Conservation (phyloP, 2,888 invertebrate genomes). For the Sinohyriopsis cumingii region DNA sequence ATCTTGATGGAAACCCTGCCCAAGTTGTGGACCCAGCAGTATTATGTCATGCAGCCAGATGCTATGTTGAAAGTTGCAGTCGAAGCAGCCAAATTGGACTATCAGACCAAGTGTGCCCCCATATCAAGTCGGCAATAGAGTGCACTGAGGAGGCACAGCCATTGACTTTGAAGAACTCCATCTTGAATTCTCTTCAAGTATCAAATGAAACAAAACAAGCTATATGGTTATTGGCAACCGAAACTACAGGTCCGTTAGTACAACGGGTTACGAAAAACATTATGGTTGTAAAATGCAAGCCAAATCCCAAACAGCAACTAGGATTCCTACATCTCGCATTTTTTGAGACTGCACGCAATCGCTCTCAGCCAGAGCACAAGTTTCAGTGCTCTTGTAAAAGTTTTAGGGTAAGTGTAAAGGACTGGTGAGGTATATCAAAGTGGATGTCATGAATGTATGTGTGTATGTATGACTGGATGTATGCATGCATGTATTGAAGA, state of each 20-base stretch:
- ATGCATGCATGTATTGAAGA: neutral
- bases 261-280: conserved; percentile 82
- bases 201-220: conserved; percentile 77
- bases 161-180: conserved; percentile 78
- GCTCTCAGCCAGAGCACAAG: conserved; percentile 73
- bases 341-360: conserved; percentile 69
- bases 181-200: conserved; percentile 77
- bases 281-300: conserved; percentile 82
- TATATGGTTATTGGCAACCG: conserved; percentile 77
- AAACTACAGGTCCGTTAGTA: conserved; percentile 78
- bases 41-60: conserved; percentile 67
- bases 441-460: conserved; percentile 14
- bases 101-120: conserved; percentile 74
- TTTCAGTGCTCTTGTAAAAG: conserved; percentile 77
- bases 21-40: conserved; percentile 61
- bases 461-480: conserved; percentile 14
- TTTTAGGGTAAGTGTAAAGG: conserved; percentile 72
- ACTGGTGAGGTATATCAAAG: too few relatives aligned
- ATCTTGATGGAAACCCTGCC: conserved; percentile 68
- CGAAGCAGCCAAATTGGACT: conserved; percentile 39
- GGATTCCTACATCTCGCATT: conserved; percentile 82
- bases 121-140: conserved; percentile 79
- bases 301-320: conserved; percentile 79
- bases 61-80: conserved; percentile 71
- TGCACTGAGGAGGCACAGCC: conserved; percentile 79